Conservation (phyloP, 92 coral and sea anemone genomes). For the Hydrozoanthus gracilis region DNA sequence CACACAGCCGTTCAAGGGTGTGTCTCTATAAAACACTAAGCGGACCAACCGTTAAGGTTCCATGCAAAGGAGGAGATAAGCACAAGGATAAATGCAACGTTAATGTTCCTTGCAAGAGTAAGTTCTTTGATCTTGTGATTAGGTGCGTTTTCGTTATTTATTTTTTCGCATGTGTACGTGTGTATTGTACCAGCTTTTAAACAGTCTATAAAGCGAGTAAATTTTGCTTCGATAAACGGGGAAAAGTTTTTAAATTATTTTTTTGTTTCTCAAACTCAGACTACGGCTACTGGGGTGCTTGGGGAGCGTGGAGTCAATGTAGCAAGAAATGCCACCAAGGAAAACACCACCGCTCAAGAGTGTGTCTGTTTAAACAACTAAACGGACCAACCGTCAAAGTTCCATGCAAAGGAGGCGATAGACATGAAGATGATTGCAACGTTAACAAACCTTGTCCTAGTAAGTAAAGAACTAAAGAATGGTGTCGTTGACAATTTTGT, state of each 20-base stretch:
- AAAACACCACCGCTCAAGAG: conserved; percentile 11
- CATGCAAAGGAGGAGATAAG: background rate
- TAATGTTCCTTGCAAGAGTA: too few species aligned
- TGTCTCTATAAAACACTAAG: background rate
- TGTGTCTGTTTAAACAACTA: background rate
- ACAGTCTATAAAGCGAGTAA: background rate
- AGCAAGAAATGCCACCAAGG: conserved; percentile 40
- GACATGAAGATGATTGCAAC: background rate
- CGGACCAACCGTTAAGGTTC: background rate
- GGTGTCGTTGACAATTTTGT: too few species aligned
- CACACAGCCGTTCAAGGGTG: background rate
- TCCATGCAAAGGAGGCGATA: conserved; percentile 3
- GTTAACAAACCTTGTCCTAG: conserved; percentile 17
- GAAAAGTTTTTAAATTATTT: background rate
- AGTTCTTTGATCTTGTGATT: too few species aligned
- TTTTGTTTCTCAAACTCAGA: background rate
- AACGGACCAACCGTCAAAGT: background rate
- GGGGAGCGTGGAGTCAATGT: conserved; percentile 46
- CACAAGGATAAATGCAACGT: too few species aligned
- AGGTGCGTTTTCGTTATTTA: too few species aligned
- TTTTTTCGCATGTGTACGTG: too few species aligned
- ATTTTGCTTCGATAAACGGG: background rate
- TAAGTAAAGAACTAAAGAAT: background rate
- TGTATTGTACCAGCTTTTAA: too few species aligned
- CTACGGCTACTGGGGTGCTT: conserved; percentile 37